These are phyloP conservation scores for Chrysolina haemoptera DNA, from an alignment of 2,888 invertebrate genomes.

Conservation along the genomic window DNA sequence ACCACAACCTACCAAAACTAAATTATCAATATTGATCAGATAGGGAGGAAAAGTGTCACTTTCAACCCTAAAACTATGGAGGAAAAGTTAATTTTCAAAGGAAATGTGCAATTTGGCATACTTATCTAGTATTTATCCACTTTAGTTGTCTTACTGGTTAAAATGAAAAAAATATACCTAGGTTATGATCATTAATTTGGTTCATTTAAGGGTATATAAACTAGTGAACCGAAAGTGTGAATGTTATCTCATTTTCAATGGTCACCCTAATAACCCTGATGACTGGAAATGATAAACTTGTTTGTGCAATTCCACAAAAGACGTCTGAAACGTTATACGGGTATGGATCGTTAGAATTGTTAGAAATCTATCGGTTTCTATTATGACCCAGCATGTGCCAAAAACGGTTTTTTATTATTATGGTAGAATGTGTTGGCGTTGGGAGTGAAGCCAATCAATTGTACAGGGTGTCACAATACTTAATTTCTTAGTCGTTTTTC, in stretches of 20 bases:
- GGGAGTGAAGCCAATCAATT: neutral
- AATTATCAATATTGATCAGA: too few relatives aligned
- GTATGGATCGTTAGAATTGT: neutral
- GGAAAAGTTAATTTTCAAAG: too few relatives aligned
- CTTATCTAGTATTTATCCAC: too few relatives aligned
- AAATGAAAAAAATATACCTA: too few relatives aligned
- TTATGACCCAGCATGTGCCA: neutral
- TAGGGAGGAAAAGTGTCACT: too few relatives aligned
- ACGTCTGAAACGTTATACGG: neutral
- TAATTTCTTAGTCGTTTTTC: too few relatives aligned
- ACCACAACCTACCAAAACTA: too few relatives aligned
- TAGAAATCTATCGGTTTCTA: slow-evolving; percentile 1
- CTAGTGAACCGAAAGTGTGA: neutral
- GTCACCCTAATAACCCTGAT: neutral
- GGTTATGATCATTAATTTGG: too few relatives aligned
- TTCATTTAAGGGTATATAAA: too few relatives aligned
- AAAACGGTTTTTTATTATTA: neutral
- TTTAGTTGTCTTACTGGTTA: too few relatives aligned
- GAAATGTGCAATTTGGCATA: too few relatives aligned
- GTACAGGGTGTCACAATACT: neutral
- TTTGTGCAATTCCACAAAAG: slow-evolving; percentile 7
- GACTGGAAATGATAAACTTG: neutral
- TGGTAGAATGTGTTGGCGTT: neutral
- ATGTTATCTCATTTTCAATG: neutral
- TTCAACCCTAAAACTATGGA: too few relatives aligned